Percentiles rank a stretch among this genome's conserved stretches.
phyloP scores from a whole-genome alignment of 2,888 invertebrate species.

The Volucella bombylans region DNA sequence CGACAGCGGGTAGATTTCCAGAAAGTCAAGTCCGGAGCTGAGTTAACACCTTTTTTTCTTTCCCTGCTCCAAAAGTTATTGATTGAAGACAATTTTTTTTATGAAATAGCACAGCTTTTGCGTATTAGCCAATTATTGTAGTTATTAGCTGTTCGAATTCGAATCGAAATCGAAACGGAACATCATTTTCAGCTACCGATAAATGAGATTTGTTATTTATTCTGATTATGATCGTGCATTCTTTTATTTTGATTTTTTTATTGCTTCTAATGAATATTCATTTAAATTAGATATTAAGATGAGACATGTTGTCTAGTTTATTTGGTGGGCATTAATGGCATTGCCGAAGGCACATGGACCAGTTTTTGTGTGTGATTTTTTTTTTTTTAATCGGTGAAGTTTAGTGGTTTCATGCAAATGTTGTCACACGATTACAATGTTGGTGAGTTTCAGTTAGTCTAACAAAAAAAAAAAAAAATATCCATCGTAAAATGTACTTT shows the following conservation, averaged over 20 bases:
- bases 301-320: slow-evolving; percentile 25
- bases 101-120: not conserved
- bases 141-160: not conserved
- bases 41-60: slow-evolving; percentile 1
- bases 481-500: too few relatives aligned
- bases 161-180: too few relatives aligned
- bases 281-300: slow-evolving; percentile 6
- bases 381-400: not conserved
- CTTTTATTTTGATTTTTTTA: not conserved
- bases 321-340: not conserved
- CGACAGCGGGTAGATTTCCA: slow-evolving; percentile 4
- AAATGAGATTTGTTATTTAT: not conserved
- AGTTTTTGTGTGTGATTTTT: not conserved
- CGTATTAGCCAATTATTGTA: slow-evolving; percentile 3
- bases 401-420: slow-evolving; percentile 19
- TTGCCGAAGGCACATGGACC: not conserved
- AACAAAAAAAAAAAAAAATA: too few relatives aligned
- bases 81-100: not conserved
- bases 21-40: slow-evolving; percentile 10
- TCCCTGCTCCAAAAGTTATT: too few relatives aligned
- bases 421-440: slow-evolving; percentile 4
- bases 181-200: not conserved
- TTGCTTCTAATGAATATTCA: slow-evolving; percentile 1
- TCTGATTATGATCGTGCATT: not conserved
- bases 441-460: not conserved